Conservation (phyloP, 2,113 vertebrate genomes). For the Cranoglanis bouderius region DNA sequence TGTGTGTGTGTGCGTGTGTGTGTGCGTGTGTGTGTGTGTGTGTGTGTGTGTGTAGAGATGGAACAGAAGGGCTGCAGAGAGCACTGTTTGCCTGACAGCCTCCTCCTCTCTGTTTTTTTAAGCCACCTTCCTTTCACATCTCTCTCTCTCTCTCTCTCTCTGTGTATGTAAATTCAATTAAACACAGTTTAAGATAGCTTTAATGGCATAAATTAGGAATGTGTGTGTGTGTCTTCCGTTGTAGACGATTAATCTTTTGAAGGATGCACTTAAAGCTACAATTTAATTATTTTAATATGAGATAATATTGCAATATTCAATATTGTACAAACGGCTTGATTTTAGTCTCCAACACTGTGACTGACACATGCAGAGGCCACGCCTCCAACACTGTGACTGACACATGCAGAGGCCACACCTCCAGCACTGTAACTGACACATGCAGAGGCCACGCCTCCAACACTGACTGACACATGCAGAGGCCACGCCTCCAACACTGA, state of each 20-base stretch:
- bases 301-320: not conserved
- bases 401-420: not conserved
- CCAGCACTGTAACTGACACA: not conserved
- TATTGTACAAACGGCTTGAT: not conserved
- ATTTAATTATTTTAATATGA: not conserved
- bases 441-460: not conserved
- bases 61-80: constrained; percentile 25
- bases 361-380: not conserved
- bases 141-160: not conserved
- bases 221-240: not conserved
- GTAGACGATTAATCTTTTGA: not conserved
- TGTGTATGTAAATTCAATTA: not conserved
- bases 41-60: not conserved
- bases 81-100: constrained; percentile 10
- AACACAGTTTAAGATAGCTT: not conserved
- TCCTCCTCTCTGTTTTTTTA: constrained; percentile 46
- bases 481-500: not conserved
- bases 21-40: constrained; percentile 2
- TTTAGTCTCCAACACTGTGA: not conserved
- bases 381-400: not conserved
- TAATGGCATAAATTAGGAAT: constrained; percentile 3
- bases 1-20: not conserved
- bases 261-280: not conserved
- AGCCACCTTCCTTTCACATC: constrained; percentile 35
- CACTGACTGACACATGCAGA: not conserved